Conservation (phyloP, 2,888 invertebrate species). For the Heliothis peltigera region DNA sequence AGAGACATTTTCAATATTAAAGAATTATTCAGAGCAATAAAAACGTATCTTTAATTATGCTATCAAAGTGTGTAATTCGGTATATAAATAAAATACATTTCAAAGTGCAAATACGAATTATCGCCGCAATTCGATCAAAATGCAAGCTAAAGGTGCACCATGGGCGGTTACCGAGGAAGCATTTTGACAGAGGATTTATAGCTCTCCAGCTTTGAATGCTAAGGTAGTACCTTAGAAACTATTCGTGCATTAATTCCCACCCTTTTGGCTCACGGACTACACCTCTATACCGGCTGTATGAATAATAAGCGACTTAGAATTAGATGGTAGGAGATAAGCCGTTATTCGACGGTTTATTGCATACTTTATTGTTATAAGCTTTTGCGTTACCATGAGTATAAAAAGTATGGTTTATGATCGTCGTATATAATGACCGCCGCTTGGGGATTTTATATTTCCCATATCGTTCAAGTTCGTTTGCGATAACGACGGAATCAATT, state of each 20-base stretch:
- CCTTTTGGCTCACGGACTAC: slow-evolving; percentile 38
- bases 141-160: slow-evolving; percentile 62
- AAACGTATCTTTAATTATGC: too few relatives aligned
- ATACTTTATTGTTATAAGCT: slow-evolving; percentile 42
- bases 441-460: slow-evolving; percentile 18
- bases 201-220: slow-evolving; percentile 56
- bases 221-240: slow-evolving; percentile 48
- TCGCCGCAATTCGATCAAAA: slow-evolving; percentile 54
- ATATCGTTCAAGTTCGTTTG: slow-evolving; percentile 26
- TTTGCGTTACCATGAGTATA: slow-evolving; percentile 28
- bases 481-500: neutral
- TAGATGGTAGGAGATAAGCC: slow-evolving; percentile 36
- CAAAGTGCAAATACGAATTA: slow-evolving; percentile 54
- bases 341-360: slow-evolving; percentile 31
- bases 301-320: slow-evolving; percentile 30
- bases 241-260: slow-evolving; percentile 58
- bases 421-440: slow-evolving; percentile 18
- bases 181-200: slow-evolving; percentile 65
- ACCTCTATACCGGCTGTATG: slow-evolving; percentile 18
- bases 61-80: neutral
- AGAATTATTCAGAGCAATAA: too few relatives aligned
- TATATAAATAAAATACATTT: slow-evolving; percentile 22
- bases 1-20: too few relatives aligned
- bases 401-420: slow-evolving; percentile 39
- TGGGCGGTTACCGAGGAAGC: slow-evolving; percentile 62